These are phyloP conservation scores for Porites lobata DNA, from an alignment of 92 coral and sea anemone species.

Conservation along the genomic window DNA sequence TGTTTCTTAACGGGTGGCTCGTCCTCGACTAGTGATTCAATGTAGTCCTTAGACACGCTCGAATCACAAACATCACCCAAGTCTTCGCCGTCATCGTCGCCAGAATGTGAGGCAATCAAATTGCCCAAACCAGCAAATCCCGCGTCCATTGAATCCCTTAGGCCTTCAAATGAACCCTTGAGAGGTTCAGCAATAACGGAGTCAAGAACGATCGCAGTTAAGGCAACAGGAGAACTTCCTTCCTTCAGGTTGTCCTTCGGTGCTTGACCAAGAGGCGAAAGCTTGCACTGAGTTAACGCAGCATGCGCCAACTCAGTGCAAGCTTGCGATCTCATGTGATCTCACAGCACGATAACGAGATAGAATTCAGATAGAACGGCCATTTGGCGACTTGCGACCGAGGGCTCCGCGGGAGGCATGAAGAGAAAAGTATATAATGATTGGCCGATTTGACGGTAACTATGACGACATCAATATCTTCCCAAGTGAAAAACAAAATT, in stretches of 20 bases:
- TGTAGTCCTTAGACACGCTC: slow-evolving; percentile 9
- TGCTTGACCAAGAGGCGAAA: slow-evolving; percentile 43
- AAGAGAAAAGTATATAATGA: background rate
- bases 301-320: background rate
- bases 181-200: slow-evolving; percentile 30
- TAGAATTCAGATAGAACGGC: slow-evolving; percentile 12
- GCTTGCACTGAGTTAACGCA: slow-evolving; percentile 48
- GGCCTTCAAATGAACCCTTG: slow-evolving; percentile 7
- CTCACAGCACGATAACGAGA: slow-evolving; percentile 50
- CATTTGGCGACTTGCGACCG: background rate
- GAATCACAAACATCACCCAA: slow-evolving; percentile 18
- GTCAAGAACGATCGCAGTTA: slow-evolving; percentile 13
- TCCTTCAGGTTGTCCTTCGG: slow-evolving; percentile 27
- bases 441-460: background rate
- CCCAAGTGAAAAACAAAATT: background rate
- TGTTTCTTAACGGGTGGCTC: slow-evolving; percentile 49
- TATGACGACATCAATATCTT: background rate
- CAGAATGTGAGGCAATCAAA: slow-evolving; percentile 13
- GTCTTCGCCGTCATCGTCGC: background rate
- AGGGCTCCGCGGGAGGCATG: background rate
- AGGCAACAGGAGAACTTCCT: slow-evolving; percentile 38
- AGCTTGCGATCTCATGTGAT: slow-evolving; percentile 54
- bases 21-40: slow-evolving; percentile 18
- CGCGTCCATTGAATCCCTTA: slow-evolving; percentile 16
- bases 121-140: slow-evolving; percentile 31